phyloP scores from a whole-genome alignment of 2,888 invertebrate genomes.

The Kuschelorhynchus macadamiae region DNA sequence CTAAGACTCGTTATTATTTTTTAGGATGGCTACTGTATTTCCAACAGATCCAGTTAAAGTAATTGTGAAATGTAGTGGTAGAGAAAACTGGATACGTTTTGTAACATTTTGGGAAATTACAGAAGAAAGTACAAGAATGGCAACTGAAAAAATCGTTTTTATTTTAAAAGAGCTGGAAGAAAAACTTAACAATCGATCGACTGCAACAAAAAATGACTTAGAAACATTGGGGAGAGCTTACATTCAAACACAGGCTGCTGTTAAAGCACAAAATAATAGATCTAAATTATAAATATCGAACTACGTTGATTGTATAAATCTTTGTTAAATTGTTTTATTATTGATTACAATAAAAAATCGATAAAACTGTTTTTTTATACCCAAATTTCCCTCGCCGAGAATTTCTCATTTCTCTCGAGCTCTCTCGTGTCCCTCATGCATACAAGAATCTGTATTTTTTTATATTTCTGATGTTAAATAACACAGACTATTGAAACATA shows the following conservation, averaged over 20 bases:
- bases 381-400: too few relatives aligned
- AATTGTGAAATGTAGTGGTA: conserved; percentile 74
- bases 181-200: background rate
- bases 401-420: too few relatives aligned
- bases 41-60: conserved; percentile 70
- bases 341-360: too few relatives aligned
- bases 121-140: conserved; percentile 76
- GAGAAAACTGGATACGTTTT: conserved; percentile 76
- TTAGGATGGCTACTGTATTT: conserved; percentile 68
- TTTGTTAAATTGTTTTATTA: too few relatives aligned
- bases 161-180: conserved; percentile 75
- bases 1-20: too few relatives aligned
- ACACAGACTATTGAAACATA: too few relatives aligned
- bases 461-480: too few relatives aligned
- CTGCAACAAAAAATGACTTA: background rate
- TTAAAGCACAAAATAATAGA: background rate
- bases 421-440: too few relatives aligned
- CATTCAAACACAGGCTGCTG: background rate
- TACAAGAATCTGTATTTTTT: too few relatives aligned
- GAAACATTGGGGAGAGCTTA: background rate
- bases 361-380: too few relatives aligned
- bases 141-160: conserved; percentile 79
- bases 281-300: too few relatives aligned
- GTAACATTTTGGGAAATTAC: conserved; percentile 81
- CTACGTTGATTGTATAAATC: too few relatives aligned